Evolutionary conservation across 2,888 invertebrate species (phyloP).

Genomic region (Drosophila mimetica): DNA sequence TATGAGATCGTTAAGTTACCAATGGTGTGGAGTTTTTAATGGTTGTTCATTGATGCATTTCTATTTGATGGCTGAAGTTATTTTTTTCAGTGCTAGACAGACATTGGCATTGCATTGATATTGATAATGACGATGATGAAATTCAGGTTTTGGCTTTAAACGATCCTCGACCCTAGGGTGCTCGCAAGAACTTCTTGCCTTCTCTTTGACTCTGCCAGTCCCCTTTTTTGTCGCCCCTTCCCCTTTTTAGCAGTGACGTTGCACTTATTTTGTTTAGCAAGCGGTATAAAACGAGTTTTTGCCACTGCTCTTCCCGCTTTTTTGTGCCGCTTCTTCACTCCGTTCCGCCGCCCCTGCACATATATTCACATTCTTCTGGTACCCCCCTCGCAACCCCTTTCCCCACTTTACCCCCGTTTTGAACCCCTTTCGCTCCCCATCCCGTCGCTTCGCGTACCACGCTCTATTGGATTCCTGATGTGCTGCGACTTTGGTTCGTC

Average conservation of each 20-base stretch:
- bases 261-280: conserved; percentile 60
- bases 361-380: conserved; percentile 14
- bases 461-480: conserved; percentile 71
- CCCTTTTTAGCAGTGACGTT: conserved; percentile 60
- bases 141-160: conserved; percentile 60
- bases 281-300: conserved; percentile 64
- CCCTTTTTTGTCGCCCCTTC: conserved; percentile 25
- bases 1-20: neutral
- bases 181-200: conserved; percentile 16
- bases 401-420: neutral
- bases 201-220: conserved; percentile 10
- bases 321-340: conserved; percentile 22
- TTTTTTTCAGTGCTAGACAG: conserved; percentile 16
- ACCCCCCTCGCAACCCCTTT: conserved; percentile 2
- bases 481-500: conserved; percentile 65
- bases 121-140: conserved; percentile 36
- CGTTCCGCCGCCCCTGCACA: neutral
- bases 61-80: neutral
- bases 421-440: neutral
- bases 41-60: neutral
- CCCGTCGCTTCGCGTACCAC: conserved; percentile 45
- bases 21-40: neutral
- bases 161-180: conserved; percentile 42
- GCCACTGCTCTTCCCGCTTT: conserved; percentile 51
- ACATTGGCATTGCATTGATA: conserved; percentile 29